Evolutionary conservation across 2,888 invertebrate genomes (phyloP).

Genomic region (Stenolophus ochropezus): DNA sequence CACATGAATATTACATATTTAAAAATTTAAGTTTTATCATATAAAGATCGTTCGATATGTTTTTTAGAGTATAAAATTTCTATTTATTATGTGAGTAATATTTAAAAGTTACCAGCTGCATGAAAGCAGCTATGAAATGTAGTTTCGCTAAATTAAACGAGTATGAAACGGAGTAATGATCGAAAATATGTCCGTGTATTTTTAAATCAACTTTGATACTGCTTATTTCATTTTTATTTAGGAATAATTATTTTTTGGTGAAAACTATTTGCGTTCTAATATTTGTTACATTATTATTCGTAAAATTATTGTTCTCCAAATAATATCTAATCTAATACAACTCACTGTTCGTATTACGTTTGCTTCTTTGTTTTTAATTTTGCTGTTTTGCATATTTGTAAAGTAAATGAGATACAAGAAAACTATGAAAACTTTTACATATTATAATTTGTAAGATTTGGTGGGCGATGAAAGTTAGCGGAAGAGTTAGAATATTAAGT

Average conservation of each 20-base stretch:
- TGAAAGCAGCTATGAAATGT: slow-evolving; percentile 1
- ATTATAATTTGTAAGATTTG: slow-evolving; percentile 13
- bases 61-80: slow-evolving; percentile 19
- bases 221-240: too few species aligned
- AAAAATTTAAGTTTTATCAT: neutral
- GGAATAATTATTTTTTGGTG: too few species aligned
- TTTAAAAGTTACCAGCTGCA: neutral
- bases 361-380: too few species aligned
- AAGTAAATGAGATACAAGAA: neutral
- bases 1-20: neutral
- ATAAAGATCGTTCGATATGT: slow-evolving; percentile 14
- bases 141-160: neutral
- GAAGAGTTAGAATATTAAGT: slow-evolving; percentile 8
- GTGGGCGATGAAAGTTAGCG: slow-evolving; percentile 6
- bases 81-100: slow-evolving; percentile 1
- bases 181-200: neutral
- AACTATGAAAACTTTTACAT: neutral
- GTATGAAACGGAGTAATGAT: neutral
- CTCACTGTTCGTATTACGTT: too few species aligned
- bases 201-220: too few species aligned
- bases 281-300: too few species aligned
- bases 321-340: too few species aligned
- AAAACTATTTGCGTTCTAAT: too few species aligned
- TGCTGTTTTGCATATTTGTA: too few species aligned
- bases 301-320: too few species aligned